Percentiles rank a stretch among this genome's conserved stretches.
phyloP scores from a whole-genome alignment of 2,888 invertebrate genomes.

The Spisula subtruncata region DNA sequence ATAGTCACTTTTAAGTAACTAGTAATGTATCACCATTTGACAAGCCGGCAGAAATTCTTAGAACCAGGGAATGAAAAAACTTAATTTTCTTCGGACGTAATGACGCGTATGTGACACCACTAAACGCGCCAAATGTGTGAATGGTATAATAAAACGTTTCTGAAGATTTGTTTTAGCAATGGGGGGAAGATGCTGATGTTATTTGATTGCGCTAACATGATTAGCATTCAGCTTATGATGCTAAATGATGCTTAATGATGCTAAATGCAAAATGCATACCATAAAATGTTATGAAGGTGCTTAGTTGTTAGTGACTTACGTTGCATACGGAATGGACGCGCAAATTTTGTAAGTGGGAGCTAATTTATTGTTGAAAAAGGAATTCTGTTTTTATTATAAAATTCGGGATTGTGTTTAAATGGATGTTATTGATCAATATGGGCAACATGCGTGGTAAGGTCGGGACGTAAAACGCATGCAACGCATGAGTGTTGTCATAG shows the following conservation, averaged over 20 bases:
- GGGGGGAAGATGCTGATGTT: background rate
- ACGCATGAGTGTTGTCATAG: too few species aligned
- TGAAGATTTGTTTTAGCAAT: background rate
- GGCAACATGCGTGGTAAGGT: constrained; percentile 49
- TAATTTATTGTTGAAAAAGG: background rate
- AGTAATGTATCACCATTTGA: background rate
- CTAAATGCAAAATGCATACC: background rate
- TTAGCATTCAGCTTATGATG: background rate
- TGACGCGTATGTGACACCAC: background rate
- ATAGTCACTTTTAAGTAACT: constrained; percentile 3
- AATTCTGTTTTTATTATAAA: background rate
- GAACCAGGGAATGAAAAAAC: background rate
- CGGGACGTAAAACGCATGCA: too few species aligned
- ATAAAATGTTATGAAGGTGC: background rate
- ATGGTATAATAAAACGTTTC: background rate
- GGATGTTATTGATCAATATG: constrained; percentile 47
- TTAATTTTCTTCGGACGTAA: background rate
- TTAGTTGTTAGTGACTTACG: background rate
- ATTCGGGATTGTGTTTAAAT: constrained; percentile 28
- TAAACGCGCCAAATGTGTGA: background rate
- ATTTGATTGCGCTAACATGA: background rate
- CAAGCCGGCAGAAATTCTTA: background rate
- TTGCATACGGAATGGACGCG: background rate
- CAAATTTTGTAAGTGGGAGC: background rate
- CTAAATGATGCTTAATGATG: background rate